Percentiles rank a stretch among this genome's conserved stretches.
phyloP scores from a whole-genome alignment of 2,888 invertebrate species.

The Melanotus villosus region DNA sequence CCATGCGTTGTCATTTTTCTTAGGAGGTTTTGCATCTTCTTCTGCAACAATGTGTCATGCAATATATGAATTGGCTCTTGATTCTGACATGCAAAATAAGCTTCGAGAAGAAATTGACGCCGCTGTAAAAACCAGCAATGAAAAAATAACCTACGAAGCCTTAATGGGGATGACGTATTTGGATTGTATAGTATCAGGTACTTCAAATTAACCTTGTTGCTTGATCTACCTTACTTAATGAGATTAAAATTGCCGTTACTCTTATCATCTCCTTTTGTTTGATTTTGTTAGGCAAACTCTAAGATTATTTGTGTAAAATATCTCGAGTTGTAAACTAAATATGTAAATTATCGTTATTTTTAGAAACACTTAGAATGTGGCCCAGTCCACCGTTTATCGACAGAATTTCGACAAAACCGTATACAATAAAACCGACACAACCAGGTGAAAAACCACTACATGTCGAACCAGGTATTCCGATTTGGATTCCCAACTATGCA shows the following conservation, averaged over 20 bases:
- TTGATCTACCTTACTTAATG: no score
- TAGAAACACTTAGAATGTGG: not conserved
- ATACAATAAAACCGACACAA: not conserved
- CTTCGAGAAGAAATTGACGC: constrained; percentile 72
- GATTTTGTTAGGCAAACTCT: no score
- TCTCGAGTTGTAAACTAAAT: no score
- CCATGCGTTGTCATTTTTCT: constrained; percentile 71
- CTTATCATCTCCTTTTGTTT: no score
- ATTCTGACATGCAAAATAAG: constrained; percentile 73
- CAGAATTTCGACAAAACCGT: not conserved
- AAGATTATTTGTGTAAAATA: no score
- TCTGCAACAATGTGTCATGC: constrained; percentile 70
- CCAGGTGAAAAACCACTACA: not conserved
- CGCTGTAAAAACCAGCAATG: constrained; percentile 26
- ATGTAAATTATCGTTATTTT: not conserved
- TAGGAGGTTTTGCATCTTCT: constrained; percentile 71
- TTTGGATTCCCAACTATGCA: not conserved
- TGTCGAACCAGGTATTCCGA: not conserved
- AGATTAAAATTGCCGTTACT: no score
- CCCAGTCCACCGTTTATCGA: not conserved
- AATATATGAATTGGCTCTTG: constrained; percentile 72
- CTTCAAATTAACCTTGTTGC: no score
- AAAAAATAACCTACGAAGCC: constrained; percentile 54
- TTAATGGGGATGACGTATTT: constrained; percentile 58
- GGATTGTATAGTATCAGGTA: constrained; percentile 54